A percentile compares a stretch with the other conserved stretches of the same genome.
phyloP scores from a whole-genome alignment of 2,888 invertebrate species.

The Myopa testacea region DNA sequence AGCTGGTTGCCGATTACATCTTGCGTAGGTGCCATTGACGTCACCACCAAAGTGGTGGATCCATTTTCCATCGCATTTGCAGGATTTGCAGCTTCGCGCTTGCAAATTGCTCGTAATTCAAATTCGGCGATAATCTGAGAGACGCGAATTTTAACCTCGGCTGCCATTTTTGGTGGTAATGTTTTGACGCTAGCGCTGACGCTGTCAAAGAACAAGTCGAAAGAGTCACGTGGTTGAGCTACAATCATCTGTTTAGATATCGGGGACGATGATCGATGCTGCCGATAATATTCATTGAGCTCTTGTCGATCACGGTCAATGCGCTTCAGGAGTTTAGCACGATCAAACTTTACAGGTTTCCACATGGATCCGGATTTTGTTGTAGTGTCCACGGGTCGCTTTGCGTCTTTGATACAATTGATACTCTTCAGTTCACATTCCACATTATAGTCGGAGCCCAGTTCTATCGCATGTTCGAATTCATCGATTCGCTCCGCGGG shows the following conservation, averaged over 20 bases:
- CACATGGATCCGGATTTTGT: conserved; percentile 13
- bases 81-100: conserved; percentile 51
- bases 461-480: conserved; percentile 46
- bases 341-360: conserved; percentile 42
- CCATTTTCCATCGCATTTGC: conserved; percentile 1
- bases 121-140: conserved; percentile 60
- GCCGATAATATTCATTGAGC: conserved; percentile 48
- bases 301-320: conserved; percentile 50
- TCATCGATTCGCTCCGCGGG: conserved; percentile 42
- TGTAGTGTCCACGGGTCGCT: conserved; percentile 4
- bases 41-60: conserved; percentile 17
- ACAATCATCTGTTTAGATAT: background rate
- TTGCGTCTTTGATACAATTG: conserved; percentile 13
- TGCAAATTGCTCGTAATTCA: conserved; percentile 60
- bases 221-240: conserved; percentile 22
- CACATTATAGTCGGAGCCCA: conserved; percentile 44
- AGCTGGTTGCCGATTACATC: conserved; percentile 4
- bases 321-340: conserved; percentile 50
- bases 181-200: conserved; percentile 59
- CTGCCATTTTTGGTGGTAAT: conserved; percentile 59
- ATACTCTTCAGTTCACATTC: conserved; percentile 29
- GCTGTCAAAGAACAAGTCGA: conserved; percentile 60
- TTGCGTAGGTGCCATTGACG: conserved; percentile 31
- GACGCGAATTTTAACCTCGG: conserved; percentile 59
- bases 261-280: background rate